Evolutionary conservation across 2,797 vertebrate genomes (phyloP), one percentile per base, ranked within the genome.

Genomic region (Eulemur albifrons): DNA sequence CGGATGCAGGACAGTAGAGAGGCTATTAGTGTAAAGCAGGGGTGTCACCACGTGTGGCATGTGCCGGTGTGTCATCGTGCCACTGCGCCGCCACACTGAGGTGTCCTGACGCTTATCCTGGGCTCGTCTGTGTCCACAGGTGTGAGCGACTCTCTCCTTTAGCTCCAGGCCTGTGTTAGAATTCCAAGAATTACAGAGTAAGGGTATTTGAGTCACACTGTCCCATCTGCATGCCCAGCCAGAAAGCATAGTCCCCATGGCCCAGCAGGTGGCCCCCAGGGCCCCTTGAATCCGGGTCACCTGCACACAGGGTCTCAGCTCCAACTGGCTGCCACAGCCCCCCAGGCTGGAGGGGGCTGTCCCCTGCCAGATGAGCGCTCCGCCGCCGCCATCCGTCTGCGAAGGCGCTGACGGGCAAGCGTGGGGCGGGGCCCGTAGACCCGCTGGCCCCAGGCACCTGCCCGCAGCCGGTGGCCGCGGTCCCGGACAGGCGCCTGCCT

Each of bases 281-380:
- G 35, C 43, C 57, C 15, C 48, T 48, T 27, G 76, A 75, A 75
- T 73, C 67, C 38, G 30, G n/a, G 69, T 40, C 93, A 84, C 45
- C 32, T 6, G 50, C 43, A 43, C 5, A 2, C 7, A 69, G 38
- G 17, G 65, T 59, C 43, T 35, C 11, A 13, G 21, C 52, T 70
- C 23, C 57, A 1, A 2, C 65, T 45, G 72, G 81, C 75, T 54
- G 23, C 45, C 4, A 4, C 1, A 23, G 40, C 40, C 38, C 35
- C 2, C 14, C 30, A 4, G 11, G n/a, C 52, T 25, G 40, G 18
- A 43, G 4, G 4, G 96, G 27, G 1, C 95, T 3, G 17, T 35
- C 23, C 35, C 93, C 90, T 88, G 57, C 32, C 63, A 83, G 88
- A 30, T 10, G 11, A 95, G 94, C 38, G 79, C 96, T 17, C 88